These are phyloP conservation scores for Enteromius paludinosus DNA, from an alignment of 2,797 vertebrate genomes.

Conservation along the genomic window DNA sequence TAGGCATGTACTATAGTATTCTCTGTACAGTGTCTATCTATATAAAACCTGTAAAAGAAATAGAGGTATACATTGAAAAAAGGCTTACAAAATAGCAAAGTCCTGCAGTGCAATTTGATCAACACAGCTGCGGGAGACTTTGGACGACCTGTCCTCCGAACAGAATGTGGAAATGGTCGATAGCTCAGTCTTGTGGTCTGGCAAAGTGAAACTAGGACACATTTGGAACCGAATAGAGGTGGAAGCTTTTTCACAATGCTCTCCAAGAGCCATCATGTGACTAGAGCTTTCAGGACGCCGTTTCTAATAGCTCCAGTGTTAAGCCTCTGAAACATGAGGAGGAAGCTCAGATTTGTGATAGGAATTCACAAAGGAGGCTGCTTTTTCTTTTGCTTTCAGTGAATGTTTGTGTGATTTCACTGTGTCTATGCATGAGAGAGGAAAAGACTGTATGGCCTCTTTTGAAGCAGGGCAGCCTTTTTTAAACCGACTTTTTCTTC, in stretches of 20 bases:
- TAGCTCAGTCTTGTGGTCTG: slow-evolving; percentile 5
- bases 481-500: background rate
- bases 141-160: background rate
- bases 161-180: background rate
- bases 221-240: slow-evolving; percentile 38
- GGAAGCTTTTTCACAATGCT: slow-evolving; percentile 29
- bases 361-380: slow-evolving; percentile 41
- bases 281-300: background rate
- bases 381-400: slow-evolving; percentile 15
- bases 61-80: background rate
- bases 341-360: slow-evolving; percentile 26
- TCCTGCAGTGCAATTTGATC: slow-evolving; percentile 18
- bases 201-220: slow-evolving; percentile 31
- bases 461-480: background rate
- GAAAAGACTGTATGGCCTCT: background rate
- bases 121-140: background rate
- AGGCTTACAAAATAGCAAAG: background rate
- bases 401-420: background rate
- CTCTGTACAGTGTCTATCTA: background rate
- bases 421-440: slow-evolving; percentile 4
- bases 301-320: slow-evolving; percentile 27
- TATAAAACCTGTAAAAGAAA: background rate
- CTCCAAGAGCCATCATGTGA: slow-evolving; percentile 32
- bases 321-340: slow-evolving; percentile 33
- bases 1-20: background rate